Evolutionary conservation across 2,888 invertebrate genomes (phyloP), one percentile per base, ranked within the genome.

Genomic region (Apodemia zela): DNA sequence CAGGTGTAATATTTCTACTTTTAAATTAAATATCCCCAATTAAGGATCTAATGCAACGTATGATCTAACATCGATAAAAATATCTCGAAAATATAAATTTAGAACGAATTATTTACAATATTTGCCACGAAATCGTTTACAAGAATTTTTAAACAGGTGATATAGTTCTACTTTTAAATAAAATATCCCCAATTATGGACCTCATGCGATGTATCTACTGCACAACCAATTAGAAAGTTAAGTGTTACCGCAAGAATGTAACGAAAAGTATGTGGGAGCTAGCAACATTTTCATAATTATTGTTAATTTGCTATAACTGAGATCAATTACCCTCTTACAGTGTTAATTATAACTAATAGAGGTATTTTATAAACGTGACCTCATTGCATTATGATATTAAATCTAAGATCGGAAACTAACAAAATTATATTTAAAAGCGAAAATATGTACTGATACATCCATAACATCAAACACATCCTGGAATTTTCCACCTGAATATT

Each of bases 271-370:
- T 17, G 21, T 59, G 67, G 84, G 85, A 85, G 85, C 79, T 83
- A 82, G 87, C 85, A 87, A 87, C 87, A 87, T 83, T 84, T 79
- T 42, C 15, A 73, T 74, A 54, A 54, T 73, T 71, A 75, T 77
- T 75, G 73, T 77, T 72, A 66, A 66, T 74, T 67, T 67, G 68
- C 75, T 72, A 72, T 79, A 42, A 42, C 72, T 87, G 87, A 89
- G 86, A 89, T 87, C 87, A 78, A 78, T 80, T 75, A 78, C 82
- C 78, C 15, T 25, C 54, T 73, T 80, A 77, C 77, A 73, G 80
- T 82, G 79, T 78, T 75, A 75, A 77, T 73, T 81, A 81, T 74
- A 76, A 80, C 78, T 82, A 83, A 76, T 64, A 77, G 78, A 80
- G 77, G 75, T 78, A 76, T 73, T 64, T 59, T 57, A 62, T 29